Conservation (phyloP, 2,888 invertebrate species). For the Ferrisia virgata region DNA sequence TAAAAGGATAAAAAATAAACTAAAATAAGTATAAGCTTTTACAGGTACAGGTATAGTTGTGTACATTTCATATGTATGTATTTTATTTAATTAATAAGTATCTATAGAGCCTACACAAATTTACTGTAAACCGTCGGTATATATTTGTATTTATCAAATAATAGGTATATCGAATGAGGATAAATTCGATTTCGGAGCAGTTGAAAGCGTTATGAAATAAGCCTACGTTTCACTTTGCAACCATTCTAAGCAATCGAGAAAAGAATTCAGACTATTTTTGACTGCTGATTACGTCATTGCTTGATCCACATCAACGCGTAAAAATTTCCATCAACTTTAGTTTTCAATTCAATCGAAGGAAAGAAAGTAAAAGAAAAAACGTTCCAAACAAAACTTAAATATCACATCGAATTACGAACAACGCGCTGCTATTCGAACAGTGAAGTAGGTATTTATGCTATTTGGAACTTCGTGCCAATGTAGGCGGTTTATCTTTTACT, state of each 20-base stretch:
- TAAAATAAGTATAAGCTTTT: no score
- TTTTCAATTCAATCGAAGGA: neutral
- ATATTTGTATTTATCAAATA: no score
- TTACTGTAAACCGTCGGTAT: no score
- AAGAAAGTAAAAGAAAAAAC: neutral
- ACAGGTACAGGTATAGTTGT: no score
- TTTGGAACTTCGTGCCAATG: neutral
- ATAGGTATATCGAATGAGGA: no score
- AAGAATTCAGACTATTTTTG: neutral
- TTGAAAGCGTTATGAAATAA: no score
- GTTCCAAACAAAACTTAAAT: neutral
- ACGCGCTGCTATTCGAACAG: neutral
- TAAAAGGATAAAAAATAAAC: neutral
- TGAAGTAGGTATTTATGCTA: neutral
- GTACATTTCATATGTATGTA: no score
- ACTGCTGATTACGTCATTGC: neutral
- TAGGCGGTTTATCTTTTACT: neutral
- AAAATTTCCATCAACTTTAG: neutral
- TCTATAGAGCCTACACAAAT: no score
- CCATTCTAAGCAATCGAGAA: neutral
- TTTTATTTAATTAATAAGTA: no score
- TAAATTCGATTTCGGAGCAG: no score
- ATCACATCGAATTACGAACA: neutral
- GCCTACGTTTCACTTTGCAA: no score
- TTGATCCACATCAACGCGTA: neutral